A percentile compares a stretch with the other conserved stretches of the same genome.
These are phyloP conservation scores for Acanthisitta chloris DNA, from an alignment of 2,113 vertebrate species.

Conservation along the genomic window DNA sequence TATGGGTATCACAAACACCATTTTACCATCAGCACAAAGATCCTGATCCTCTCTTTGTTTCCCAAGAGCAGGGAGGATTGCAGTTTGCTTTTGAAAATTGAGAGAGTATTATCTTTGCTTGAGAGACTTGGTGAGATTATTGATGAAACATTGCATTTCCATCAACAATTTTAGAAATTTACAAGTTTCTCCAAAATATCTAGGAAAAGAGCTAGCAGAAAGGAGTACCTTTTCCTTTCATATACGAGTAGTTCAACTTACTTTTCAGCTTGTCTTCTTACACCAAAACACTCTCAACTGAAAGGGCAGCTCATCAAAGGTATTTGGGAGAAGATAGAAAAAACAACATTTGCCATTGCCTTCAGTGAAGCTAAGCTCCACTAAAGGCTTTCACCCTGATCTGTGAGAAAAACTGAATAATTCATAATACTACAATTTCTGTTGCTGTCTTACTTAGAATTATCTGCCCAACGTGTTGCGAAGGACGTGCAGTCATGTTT, in stretches of 20 bases:
- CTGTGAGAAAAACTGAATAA: not conserved
- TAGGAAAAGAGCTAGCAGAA: not conserved
- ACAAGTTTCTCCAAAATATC: not conserved
- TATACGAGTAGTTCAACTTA: not conserved
- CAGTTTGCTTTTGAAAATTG: not conserved
- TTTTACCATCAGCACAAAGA: not conserved
- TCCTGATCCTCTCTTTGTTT: not conserved
- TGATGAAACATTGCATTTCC: not conserved
- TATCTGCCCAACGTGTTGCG: not conserved
- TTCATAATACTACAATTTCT: not conserved
- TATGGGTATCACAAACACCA: not conserved
- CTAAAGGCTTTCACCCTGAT: not conserved
- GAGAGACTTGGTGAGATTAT: not conserved
- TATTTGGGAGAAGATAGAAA: not conserved
- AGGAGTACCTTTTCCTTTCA: not conserved
- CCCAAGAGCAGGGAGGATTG: not conserved
- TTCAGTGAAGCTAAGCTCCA: not conserved
- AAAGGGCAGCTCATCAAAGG: not conserved
- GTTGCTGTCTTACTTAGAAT: not conserved
- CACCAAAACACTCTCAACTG: not conserved
- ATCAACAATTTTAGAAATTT: not conserved
- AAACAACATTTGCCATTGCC: not conserved
- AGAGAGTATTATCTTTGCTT: not conserved
- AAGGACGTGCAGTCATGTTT: constrained; percentile 35
- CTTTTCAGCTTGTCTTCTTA: not conserved